Evolutionary conservation across 2,888 invertebrate genomes (phyloP), one percentile per base, ranked within the genome.

Genomic region (Eristalis intricaria): DNA sequence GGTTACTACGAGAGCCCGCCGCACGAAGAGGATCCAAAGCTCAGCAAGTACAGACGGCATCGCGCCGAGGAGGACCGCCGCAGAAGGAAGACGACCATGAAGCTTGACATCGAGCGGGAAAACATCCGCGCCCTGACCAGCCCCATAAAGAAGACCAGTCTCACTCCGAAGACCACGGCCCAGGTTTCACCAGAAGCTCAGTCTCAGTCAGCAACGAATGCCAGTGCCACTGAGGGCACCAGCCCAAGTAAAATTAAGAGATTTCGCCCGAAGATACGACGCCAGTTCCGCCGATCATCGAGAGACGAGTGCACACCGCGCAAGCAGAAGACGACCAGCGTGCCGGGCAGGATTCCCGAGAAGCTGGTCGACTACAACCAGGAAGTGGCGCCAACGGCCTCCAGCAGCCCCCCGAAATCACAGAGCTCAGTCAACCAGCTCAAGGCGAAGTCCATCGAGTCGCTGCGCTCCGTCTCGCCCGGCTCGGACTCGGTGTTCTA

Each of bases 401-500:
- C 82, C 8, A 73, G 82, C 15, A 89, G 83, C 32, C 85, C 86
- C 2, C 70, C 87, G 84, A 90, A 56, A 84, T 90, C 4, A 35
- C 90, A 60, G 23, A 74, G 74, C 50, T 76, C 95, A 0, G 93
- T 94, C 79, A 94, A 94, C 89, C 94, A 95, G 89, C 92, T 97
- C 73, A 97, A 97, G 93, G 97, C 97, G 11, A 94, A 97, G 83
- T 97, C 97, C 89, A 97, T 97, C 64, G 98, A 98, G 93, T 97
- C 97, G 0, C 93, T 98, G 74, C 95, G 97, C 66, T 97, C 97
- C n/a, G 97, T 97, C 58, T 97, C 97, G 90, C 97, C 97, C 4
- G 97, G 98, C 29, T 97, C 97, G 89, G 97, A 98, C 92, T 97
- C 97, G 79, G 97, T 98, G 32, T 98, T 98, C 93, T 97, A 97